Base-by-base conservation (phyloP, 2,888 invertebrate species). In the Dyspetes luteomarginatus region DNA sequence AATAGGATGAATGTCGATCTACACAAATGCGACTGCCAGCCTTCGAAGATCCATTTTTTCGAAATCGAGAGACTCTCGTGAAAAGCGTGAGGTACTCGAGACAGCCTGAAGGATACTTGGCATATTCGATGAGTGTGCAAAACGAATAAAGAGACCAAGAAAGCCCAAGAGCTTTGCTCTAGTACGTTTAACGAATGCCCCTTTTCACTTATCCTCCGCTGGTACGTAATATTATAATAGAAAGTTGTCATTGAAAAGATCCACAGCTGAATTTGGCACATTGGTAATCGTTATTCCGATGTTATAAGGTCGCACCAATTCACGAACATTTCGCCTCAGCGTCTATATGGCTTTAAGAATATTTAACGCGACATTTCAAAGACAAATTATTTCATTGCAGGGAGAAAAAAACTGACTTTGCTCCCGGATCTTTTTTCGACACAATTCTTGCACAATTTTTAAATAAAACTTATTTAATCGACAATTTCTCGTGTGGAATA, bases 51-150 rank as follows among this genome's bases (percentile, higher is more conserved):
- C 62, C 80, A 80, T 80, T 80, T 80, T n/a, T 80, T 80, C 65
- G 30, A 58, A 69, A 75, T 74, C 36, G 65, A 62, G 72, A 76
- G 65, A 7, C 9, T 1, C 9, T 67, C 36, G 72, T 17, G 48
- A 45, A 68, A 72, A 76, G 67, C 65, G 76, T 73, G 60, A 72
- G 76, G 71, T 55, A 72, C 80, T 80, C 76, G 80, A 80, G 80
- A 76, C 76, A 55, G 24, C 41, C 72, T 72, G 76, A 64, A 80
- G 80, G 80, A 76, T 72, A 60, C 80, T 80, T 56, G 62, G 80
- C 76, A 80, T 80, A 80, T 80, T 80, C 80, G 80, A 80, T 80
- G 80, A 80, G 71, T 76, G 80, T 36, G 74, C 74, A 56, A 15
- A 30, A 65, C 62, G 72, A 72, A 80, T 80, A 45, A 36, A 48